phyloP scores from a whole-genome alignment of 2,113 vertebrate species.

The Oreotrochilus melanogaster region DNA sequence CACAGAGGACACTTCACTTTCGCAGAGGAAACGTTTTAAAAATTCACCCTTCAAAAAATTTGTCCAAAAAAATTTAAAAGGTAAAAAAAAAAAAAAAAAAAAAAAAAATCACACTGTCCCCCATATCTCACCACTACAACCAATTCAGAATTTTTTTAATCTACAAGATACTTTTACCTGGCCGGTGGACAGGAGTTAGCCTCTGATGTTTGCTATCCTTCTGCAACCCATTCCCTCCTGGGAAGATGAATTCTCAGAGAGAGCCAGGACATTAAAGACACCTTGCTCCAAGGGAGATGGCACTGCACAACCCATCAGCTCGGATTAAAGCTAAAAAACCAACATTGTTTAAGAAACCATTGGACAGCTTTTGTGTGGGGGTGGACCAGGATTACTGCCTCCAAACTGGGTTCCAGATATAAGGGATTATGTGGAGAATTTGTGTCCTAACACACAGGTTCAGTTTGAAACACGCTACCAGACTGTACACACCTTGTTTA shows the following conservation, averaged over 20 bases:
- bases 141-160: rapidly evolving
- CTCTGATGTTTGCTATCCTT: not conserved
- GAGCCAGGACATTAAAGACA: not conserved
- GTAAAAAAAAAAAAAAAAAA: rapidly evolving
- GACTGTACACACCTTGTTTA: not conserved
- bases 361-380: constrained; percentile 40
- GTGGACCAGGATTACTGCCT: constrained; percentile 51
- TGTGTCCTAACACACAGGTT: not conserved
- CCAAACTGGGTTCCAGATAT: constrained; percentile 19
- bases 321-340: constrained; percentile 17
- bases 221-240: not conserved
- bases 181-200: rapidly evolving
- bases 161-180: not conserved
- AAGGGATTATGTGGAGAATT: constrained; percentile 40
- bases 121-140: not conserved
- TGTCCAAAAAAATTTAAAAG: not conserved
- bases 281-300: not conserved
- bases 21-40: not conserved
- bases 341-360: not conserved
- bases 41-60: not conserved
- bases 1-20: not conserved
- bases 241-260: not conserved
- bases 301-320: not conserved
- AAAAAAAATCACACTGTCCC: no score
- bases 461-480: not conserved